phyloP scores from a whole-genome alignment of 2,797 vertebrate genomes.

The Echeneis naucrates region DNA sequence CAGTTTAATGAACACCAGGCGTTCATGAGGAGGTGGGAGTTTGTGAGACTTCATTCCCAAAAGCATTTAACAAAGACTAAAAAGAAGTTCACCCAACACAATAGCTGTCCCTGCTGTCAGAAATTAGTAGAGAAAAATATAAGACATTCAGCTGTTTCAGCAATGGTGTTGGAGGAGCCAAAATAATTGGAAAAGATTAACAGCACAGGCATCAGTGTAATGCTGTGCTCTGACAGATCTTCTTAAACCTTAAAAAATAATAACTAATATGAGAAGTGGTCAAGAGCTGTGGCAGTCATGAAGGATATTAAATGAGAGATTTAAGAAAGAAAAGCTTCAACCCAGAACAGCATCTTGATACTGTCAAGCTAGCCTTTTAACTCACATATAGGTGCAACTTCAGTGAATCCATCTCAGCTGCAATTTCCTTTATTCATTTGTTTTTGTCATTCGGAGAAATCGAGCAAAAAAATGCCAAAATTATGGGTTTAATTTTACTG shows the following conservation, averaged over 20 bases:
- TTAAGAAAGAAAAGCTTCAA: background rate
- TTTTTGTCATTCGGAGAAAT: background rate
- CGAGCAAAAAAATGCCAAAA: background rate
- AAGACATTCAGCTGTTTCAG: background rate
- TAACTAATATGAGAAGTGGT: background rate
- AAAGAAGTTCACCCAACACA: background rate
- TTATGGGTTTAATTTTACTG: background rate
- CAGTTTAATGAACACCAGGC: background rate
- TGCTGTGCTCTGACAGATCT: background rate
- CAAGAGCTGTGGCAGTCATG: background rate
- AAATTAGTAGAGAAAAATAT: background rate
- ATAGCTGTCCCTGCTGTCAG: background rate
- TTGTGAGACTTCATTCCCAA: background rate
- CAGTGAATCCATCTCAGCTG: background rate
- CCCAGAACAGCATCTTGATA: background rate
- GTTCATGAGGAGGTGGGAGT: background rate
- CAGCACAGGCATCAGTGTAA: background rate
- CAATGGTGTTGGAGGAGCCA: background rate
- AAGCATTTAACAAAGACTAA: background rate
- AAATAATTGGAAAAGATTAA: background rate
- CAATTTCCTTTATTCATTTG: background rate
- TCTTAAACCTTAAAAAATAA: background rate
- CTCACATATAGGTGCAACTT: background rate
- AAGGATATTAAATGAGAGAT: background rate
- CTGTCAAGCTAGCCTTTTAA: background rate